phyloP scores from a whole-genome alignment of 2,113 vertebrate genomes.

The zebrafish (Danio rerio) region GRCz12tu NC_133195.1:6416501-6417000 shows the following conservation, averaged over 20 bases:
- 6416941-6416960: too few relatives aligned
- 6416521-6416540: too few relatives aligned
- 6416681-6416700: conserved; percentile 73
- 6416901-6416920: too few relatives aligned
- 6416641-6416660: conserved; percentile 69
- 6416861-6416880: too few relatives aligned
- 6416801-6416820: neutral
- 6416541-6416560: too few relatives aligned
- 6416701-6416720: conserved; percentile 66
- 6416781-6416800: neutral
- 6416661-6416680: conserved; percentile 70
- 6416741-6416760: conserved; percentile 29
- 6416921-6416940: too few relatives aligned
- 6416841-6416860: too few relatives aligned
- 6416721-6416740: conserved; percentile 55
- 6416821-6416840: too few relatives aligned
- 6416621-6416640: conserved; percentile 71
- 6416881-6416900: too few relatives aligned
- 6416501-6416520: too few relatives aligned
- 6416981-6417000: too few relatives aligned
- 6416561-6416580: neutral
- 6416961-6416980: too few relatives aligned
- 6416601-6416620: conserved; percentile 71
- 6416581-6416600: conserved; percentile 59
- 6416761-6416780: neutral